phyloP scores from a whole-genome alignment of 2,797 vertebrate species.

The Malacoctenus gilli region DNA sequence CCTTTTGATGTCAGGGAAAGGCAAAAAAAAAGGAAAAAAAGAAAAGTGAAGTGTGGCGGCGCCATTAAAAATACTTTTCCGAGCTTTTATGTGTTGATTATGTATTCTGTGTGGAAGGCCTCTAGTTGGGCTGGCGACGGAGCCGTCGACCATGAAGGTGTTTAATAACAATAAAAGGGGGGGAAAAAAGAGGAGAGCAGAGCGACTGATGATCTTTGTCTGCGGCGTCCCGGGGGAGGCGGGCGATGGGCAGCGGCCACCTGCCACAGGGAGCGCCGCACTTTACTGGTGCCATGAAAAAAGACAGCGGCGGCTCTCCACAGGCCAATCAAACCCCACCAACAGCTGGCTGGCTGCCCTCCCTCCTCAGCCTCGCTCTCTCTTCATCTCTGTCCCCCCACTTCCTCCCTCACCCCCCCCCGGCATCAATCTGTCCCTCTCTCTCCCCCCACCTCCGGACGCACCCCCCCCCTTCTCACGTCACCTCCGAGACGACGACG shows the following conservation, averaged over 20 bases:
- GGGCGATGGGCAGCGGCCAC: slow-evolving; percentile 71
- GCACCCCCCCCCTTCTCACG: neutral
- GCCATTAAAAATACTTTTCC: slow-evolving; percentile 57
- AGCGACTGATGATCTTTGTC: slow-evolving; percentile 64
- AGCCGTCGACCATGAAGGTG: slow-evolving; percentile 69
- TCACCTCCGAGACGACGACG: slow-evolving; percentile 73
- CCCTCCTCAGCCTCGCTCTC: slow-evolving; percentile 58
- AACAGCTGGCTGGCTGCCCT: slow-evolving; percentile 87
- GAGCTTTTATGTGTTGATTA: slow-evolving; percentile 63
- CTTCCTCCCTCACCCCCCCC: too few species aligned
- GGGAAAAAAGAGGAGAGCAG: slow-evolving; percentile 53
- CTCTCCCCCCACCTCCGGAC: slow-evolving; percentile 32
- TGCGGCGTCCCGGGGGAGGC: slow-evolving; percentile 40
- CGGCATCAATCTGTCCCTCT: slow-evolving; percentile 43
- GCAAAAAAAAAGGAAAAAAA: too few species aligned
- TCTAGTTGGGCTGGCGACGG: slow-evolving; percentile 34
- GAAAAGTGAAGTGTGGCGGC: slow-evolving; percentile 12
- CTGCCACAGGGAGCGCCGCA: slow-evolving; percentile 75
- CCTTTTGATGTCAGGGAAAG: slow-evolving; percentile 63
- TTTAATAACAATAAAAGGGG: slow-evolving; percentile 72
- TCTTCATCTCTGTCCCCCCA: slow-evolving; percentile 39
- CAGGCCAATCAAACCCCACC: slow-evolving; percentile 79
- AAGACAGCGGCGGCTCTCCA: slow-evolving; percentile 78
- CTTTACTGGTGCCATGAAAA: slow-evolving; percentile 79
- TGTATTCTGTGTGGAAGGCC: slow-evolving; percentile 59